Evolutionary conservation across 2,888 invertebrate genomes (phyloP).

Genomic region (Auanema sp.): DNA sequence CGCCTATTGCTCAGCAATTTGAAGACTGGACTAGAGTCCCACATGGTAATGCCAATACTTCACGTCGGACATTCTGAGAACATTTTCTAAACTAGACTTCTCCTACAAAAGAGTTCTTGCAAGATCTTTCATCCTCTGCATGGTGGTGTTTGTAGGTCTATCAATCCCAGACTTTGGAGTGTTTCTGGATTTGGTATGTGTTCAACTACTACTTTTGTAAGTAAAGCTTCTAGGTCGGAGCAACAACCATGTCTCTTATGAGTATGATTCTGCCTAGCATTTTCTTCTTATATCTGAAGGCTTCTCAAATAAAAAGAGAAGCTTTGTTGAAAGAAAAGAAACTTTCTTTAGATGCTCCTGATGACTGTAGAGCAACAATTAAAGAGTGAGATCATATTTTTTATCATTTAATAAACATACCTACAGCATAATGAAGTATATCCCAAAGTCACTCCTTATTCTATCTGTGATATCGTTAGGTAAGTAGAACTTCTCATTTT

Average conservation of each 20-base stretch:
- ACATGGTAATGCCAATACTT: constrained; percentile 28
- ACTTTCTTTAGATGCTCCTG: constrained; percentile 22
- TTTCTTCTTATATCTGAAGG: constrained; percentile 45
- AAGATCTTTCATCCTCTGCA: constrained; percentile 28
- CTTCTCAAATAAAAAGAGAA: constrained; percentile 33
- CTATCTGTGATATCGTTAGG: constrained; percentile 30
- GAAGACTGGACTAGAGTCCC: constrained; percentile 41
- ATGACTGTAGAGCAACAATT: constrained; percentile 8
- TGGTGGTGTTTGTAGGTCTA: constrained; percentile 30
- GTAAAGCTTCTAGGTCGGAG: constrained; percentile 35
- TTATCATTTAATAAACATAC: background rate
- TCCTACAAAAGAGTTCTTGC: constrained; percentile 35
- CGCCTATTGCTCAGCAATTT: constrained; percentile 39
- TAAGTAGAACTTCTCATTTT: constrained; percentile 7
- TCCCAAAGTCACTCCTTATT: constrained; percentile 25
- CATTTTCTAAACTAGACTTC: no score
- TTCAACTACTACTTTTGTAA: no score
- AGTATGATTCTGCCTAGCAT: constrained; percentile 47
- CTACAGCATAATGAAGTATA: constrained; percentile 16
- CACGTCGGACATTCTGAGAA: no score
- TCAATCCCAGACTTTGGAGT: constrained; percentile 43
- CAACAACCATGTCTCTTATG: constrained; percentile 44
- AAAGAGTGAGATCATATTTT: background rate
- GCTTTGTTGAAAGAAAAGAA: constrained; percentile 19
- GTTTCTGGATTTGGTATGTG: constrained; percentile 37